Evolutionary conservation across 2,113 vertebrate species (phyloP).

Genomic region (Garra rufa): DNA sequence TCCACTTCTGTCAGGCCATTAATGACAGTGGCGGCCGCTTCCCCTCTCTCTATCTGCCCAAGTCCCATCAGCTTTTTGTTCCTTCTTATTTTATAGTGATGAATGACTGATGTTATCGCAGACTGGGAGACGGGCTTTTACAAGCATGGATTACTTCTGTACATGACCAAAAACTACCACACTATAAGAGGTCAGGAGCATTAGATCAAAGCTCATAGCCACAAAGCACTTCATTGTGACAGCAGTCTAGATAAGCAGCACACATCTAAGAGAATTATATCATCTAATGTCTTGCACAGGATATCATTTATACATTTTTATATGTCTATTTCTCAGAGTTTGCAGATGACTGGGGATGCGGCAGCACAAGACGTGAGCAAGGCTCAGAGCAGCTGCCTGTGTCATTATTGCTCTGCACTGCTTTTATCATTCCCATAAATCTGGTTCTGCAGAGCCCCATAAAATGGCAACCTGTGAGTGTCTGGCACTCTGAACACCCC

Average conservation of each 20-base stretch:
- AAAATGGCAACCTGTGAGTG: slow-evolving; percentile 70
- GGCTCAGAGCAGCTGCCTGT: slow-evolving; percentile 47
- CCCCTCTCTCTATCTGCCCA: slow-evolving; percentile 31
- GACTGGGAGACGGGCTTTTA: slow-evolving; percentile 28
- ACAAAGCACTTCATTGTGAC: slow-evolving; percentile 24
- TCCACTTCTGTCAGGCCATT: slow-evolving; percentile 40
- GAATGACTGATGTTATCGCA: slow-evolving; percentile 49
- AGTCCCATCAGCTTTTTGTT: slow-evolving; percentile 44
- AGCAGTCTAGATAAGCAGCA: slow-evolving; percentile 17
- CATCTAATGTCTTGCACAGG: slow-evolving; percentile 22
- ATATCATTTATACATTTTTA: slow-evolving; percentile 32
- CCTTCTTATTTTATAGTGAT: slow-evolving; percentile 49
- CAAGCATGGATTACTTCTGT: slow-evolving; percentile 41
- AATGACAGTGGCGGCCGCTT: slow-evolving; percentile 39
- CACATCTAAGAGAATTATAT: slow-evolving; percentile 1
- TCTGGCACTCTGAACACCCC: slow-evolving; percentile 61
- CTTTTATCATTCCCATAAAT: slow-evolving; percentile 75
- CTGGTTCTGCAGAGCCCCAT: slow-evolving; percentile 65
- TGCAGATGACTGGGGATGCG: slow-evolving; percentile 36
- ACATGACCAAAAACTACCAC: slow-evolving; percentile 37
- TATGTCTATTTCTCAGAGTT: slow-evolving; percentile 3
- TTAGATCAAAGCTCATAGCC: slow-evolving; percentile 21
- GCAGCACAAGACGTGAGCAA: not conserved
- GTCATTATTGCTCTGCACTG: slow-evolving; percentile 71
- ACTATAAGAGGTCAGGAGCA: slow-evolving; percentile 22